Conservation (phyloP, 2,888 invertebrate species). For the Crioceris asparagi region DNA sequence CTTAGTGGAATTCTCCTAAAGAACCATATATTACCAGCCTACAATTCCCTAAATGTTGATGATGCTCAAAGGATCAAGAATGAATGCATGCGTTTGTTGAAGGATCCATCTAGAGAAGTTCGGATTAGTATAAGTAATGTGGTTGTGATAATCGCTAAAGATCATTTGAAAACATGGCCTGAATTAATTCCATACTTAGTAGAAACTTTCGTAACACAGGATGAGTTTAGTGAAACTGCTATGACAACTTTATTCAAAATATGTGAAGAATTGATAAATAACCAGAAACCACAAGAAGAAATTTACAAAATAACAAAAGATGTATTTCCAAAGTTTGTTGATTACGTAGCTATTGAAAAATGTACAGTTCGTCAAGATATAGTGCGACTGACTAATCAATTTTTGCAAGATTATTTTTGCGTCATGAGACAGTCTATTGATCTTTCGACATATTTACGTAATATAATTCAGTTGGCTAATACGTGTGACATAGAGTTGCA, state of each 20-base stretch:
- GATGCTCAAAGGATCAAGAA: slow-evolving; percentile 86
- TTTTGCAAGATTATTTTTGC: slow-evolving; percentile 32
- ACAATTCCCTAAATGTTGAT: slow-evolving; percentile 76
- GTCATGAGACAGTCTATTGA: slow-evolving; percentile 33
- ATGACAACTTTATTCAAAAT: slow-evolving; percentile 97
- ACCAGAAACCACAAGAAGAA: slow-evolving; percentile 27
- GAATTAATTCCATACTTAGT: slow-evolving; percentile 85
- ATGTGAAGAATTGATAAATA: slow-evolving; percentile 77
- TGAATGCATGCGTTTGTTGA: slow-evolving; percentile 87
- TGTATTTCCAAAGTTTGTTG: slow-evolving; percentile 30
- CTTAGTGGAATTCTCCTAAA: slow-evolving; percentile 94
- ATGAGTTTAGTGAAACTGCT: slow-evolving; percentile 92
- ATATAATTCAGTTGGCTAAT: slow-evolving; percentile 83
- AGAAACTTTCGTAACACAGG: slow-evolving; percentile 79
- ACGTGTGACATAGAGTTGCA: slow-evolving; percentile 93
- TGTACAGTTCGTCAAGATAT: slow-evolving; percentile 27
- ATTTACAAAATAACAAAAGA: slow-evolving; percentile 27
- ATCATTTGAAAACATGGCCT: slow-evolving; percentile 82
- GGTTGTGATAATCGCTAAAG: slow-evolving; percentile 93
- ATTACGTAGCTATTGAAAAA: slow-evolving; percentile 25
- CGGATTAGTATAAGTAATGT: slow-evolving; percentile 95
- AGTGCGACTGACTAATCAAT: slow-evolving; percentile 32
- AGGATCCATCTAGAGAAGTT: slow-evolving; percentile 88
- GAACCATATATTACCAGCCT: slow-evolving; percentile 91
- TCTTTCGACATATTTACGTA: slow-evolving; percentile 48